Evolutionary conservation across 1,140 invertebrate species (phyloP), one percentile per base, ranked within the genome.

Genomic region (Tetragonula clypearis): DNA sequence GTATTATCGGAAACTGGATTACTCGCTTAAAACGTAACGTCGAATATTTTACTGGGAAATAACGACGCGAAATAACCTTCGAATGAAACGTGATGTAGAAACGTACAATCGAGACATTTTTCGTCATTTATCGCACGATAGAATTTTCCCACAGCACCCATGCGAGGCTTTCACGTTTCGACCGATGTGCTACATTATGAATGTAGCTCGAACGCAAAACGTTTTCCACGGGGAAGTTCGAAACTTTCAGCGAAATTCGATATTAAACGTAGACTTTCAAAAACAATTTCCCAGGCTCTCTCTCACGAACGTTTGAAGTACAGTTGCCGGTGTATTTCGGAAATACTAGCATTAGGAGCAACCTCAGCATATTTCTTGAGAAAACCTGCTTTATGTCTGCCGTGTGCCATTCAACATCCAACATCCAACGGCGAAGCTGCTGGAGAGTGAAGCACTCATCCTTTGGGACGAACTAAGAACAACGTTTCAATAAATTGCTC

Each of bases 401-500:
- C 60, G 53, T 30, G 66, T 35, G 3, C 53, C 17, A 41, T 68
- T 41, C 74, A 56, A 68, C 55, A 49, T 41, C 41, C 41, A 41
- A 41, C 68, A 53, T 41, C 30, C 41, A 49, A 49, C 49, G 41
- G n/a, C 3, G 30, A 66, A 77, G n/a, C 23, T 56, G 53, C 55
- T 41, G 53, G n/a, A 23, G 55, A 53, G 55, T 23, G 71, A 73
- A 58, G 53, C 17, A 8, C 35, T 69, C 35, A 12, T 26, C 26
- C 5, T 11, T 21, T 23, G 53, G 19, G 53, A 60, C 23, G 41
- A 66, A n/a, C 56, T n/a, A 41, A 58, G 75, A 83, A 78, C 26
- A 83, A 78, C 82, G 62, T 58, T 78, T 78, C 74, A n/a, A 69
- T 69, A 71, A 71, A 78, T 83, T 78, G 60, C 49, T 56, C 82